Evolutionary conservation across 2,797 vertebrate genomes (phyloP), one percentile per base, ranked within the genome.

Genomic region (Enteromius afrohamiltoni): DNA sequence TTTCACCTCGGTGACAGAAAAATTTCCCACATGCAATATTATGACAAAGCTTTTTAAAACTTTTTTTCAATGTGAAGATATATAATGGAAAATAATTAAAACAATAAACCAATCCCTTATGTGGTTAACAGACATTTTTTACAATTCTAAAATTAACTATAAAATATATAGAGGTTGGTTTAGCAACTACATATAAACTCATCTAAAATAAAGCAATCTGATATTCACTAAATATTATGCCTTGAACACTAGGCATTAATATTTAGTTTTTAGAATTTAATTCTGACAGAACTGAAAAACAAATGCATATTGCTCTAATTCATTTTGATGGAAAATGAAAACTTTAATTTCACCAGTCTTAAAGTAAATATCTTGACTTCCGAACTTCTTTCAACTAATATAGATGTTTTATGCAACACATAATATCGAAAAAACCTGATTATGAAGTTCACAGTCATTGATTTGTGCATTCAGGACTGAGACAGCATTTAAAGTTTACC

Each of bases 391-490:
- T 77, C 9, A 14, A 47, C 62, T n/a, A 16, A 68, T 47, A 23
- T 29, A 47, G 60, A 45, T 69, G 77, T 88, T 91, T 91, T 87
- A 91, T 91, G 90, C 91, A 92, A 92, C 91, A 95, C 90, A 93
- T 86, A 86, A 91, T 74, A 90, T 88, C 90, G 94, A 89, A 89
- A 53, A 82, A 47, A 51, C 80, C 10, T 42, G 14, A 68, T 13
- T 80, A n/a, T 55, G 60, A 29, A 60, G 42, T 75, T 79, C 77
- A 86, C 19, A 37, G 5, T 21, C 83, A 91, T 89, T 91, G 85
- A 90, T 94, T 93, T 94, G 93, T 94, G 93, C 92, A 95, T 93
- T 91, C 93, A 94, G 91, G 85, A 87, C 77, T 83, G 69, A 82
- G 65, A 68, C 55, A 29, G 11, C 37, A 1, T 31, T 80, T 29